These are phyloP conservation scores for Acleris holmiana DNA, from an alignment of 2,888 invertebrate species.

Conservation along the genomic window DNA sequence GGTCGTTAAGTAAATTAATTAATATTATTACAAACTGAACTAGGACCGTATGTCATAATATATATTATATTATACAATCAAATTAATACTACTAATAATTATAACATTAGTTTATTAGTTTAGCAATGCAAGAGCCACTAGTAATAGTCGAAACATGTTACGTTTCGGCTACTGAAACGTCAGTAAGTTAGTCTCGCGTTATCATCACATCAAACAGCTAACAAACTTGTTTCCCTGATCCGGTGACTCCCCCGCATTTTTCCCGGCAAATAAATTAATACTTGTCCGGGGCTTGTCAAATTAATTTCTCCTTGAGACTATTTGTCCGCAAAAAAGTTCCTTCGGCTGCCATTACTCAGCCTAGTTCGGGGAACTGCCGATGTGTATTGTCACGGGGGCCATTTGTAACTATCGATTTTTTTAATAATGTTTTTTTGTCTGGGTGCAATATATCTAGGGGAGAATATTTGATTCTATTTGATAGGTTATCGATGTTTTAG, in stretches of 20 bases:
- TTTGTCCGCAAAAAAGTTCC: constrained; percentile 81
- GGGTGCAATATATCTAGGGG: background rate
- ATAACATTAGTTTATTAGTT: no score
- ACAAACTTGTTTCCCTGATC: constrained; percentile 44
- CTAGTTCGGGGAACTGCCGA: constrained; percentile 42
- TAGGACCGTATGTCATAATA: no score
- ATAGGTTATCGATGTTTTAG: no score
- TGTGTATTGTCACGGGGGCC: constrained; percentile 31
- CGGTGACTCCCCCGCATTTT: constrained; percentile 66
- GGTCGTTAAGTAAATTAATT: no score
- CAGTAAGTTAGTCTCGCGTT: background rate
- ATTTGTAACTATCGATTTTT: constrained; percentile 33
- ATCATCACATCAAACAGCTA: constrained; percentile 11
- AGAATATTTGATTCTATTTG: no score
- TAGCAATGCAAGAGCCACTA: no score
- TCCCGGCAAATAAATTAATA: constrained; percentile 82
- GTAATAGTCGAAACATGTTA: no score
- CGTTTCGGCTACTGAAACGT: no score
- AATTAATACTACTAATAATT: no score
- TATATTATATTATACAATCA: no score
- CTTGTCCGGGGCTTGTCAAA: constrained; percentile 81
- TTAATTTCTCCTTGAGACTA: constrained; percentile 83
- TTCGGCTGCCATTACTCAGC: constrained; percentile 76
- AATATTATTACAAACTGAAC: no score
- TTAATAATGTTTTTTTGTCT: constrained; percentile 16